Conservation (phyloP, 1,140 invertebrate genomes). For the Drosophila albomicans region DNA sequence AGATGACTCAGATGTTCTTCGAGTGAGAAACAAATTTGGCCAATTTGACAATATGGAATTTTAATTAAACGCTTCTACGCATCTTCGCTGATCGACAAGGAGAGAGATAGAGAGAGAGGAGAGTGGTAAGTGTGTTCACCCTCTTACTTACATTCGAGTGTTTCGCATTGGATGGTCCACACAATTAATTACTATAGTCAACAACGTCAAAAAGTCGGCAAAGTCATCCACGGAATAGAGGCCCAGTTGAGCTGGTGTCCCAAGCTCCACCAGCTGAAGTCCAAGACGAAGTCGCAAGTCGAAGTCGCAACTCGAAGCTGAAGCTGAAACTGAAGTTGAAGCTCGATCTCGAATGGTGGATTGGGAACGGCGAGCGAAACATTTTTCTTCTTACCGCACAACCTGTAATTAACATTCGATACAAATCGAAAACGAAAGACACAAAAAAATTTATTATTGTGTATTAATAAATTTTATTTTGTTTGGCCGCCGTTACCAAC, state of each 20-base stretch:
- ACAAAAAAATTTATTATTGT: constrained; percentile 78
- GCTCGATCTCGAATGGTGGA: not conserved
- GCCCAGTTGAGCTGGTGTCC: not conserved
- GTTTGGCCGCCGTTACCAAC: constrained; percentile 35
- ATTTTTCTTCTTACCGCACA: constrained; percentile 72
- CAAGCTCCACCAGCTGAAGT: not conserved
- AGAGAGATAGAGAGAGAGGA: too few species aligned
- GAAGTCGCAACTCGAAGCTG: not conserved
- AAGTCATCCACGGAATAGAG: constrained; percentile 28
- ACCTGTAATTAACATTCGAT: constrained; percentile 79
- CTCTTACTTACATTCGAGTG: constrained; percentile 13
- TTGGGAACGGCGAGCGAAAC: constrained; percentile 36
- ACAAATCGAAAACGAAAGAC: constrained; percentile 79
- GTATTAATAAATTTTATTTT: constrained; percentile 79
- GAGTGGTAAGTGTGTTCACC: not conserved
- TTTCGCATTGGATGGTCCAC: constrained; percentile 42
- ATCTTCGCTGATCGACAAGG: not conserved
- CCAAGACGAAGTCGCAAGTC: too few species aligned
- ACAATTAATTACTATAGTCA: constrained; percentile 66
- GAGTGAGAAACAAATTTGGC: not conserved
- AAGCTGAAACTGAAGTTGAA: too few species aligned
- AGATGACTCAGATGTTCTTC: not conserved
- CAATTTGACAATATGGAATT: not conserved
- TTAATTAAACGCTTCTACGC: not conserved
- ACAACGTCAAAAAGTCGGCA: constrained; percentile 54